phyloP scores from a whole-genome alignment of 2,113 vertebrate species.

The Sebastes schlegelii region DNA sequence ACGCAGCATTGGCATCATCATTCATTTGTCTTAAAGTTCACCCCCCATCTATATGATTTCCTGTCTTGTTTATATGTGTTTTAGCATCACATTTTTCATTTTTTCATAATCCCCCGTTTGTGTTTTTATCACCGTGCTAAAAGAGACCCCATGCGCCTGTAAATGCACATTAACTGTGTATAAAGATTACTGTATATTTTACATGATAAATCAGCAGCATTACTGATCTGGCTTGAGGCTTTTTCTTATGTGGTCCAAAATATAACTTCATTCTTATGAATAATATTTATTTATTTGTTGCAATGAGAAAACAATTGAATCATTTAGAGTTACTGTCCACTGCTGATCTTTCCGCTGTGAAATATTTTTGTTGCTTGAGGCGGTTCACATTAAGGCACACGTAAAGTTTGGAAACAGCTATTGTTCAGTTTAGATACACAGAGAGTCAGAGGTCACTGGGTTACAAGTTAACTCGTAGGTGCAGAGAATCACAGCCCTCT shows the following conservation, averaged over 20 bases:
- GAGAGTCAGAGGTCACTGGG: slow-evolving; percentile 35
- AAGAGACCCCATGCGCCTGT: neutral
- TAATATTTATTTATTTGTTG: neutral
- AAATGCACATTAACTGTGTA: neutral
- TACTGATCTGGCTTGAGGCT: neutral
- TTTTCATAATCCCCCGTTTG: neutral
- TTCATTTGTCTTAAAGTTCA: neutral
- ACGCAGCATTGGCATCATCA: neutral
- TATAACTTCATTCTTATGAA: neutral
- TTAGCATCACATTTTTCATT: neutral
- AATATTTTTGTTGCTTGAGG: neutral
- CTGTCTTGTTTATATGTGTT: neutral
- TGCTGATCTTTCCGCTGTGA: neutral
- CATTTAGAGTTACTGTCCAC: neutral
- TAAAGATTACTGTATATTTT: neutral
- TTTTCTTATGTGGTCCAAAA: neutral
- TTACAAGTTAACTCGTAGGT: slow-evolving; percentile 65
- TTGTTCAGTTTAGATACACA: slow-evolving; percentile 27
- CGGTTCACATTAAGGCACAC: neutral
- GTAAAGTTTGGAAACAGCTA: slow-evolving; percentile 24
- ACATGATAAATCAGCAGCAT: neutral
- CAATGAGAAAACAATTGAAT: neutral
- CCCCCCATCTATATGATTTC: neutral
- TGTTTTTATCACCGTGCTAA: neutral
- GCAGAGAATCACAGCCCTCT: slow-evolving; percentile 27